Conservation (phyloP, 1,140 invertebrate species). For the Phenacoccus solenopsis region DNA sequence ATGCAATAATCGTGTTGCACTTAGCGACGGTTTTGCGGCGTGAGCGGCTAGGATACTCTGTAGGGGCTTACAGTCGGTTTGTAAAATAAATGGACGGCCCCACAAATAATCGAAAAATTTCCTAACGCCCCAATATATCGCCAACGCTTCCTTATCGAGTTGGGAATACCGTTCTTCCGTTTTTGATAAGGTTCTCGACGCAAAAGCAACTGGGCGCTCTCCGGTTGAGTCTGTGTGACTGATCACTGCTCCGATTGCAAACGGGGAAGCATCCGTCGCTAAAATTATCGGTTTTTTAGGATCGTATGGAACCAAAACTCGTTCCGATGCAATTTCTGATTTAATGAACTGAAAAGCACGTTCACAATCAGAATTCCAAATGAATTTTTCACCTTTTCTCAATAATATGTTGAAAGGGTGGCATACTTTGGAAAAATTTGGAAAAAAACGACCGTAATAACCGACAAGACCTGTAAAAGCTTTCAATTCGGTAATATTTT, state of each 20-base stretch:
- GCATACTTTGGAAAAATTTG: slow-evolving; percentile 20
- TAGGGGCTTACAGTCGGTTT: slow-evolving; percentile 20
- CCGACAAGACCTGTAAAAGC: slow-evolving; percentile 24
- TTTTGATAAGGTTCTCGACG: slow-evolving; percentile 30
- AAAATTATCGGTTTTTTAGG: slow-evolving; percentile 26
- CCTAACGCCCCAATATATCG: slow-evolving; percentile 32
- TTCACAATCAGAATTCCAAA: slow-evolving; percentile 22
- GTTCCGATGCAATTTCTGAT: slow-evolving; percentile 18
- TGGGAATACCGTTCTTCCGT: slow-evolving; percentile 32
- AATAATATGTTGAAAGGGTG: slow-evolving; percentile 22
- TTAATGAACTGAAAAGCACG: slow-evolving; percentile 24
- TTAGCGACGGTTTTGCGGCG: slow-evolving; percentile 27
- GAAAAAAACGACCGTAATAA: slow-evolving; percentile 24
- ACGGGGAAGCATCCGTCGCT: slow-evolving; percentile 30
- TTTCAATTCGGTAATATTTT: slow-evolving; percentile 27
- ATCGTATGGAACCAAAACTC: slow-evolving; percentile 30
- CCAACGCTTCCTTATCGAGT: slow-evolving; percentile 37
- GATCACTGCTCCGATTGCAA: slow-evolving; percentile 32
- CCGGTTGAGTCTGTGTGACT: slow-evolving; percentile 28
- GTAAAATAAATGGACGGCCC: slow-evolving; percentile 20
- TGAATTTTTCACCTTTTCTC: slow-evolving; percentile 21
- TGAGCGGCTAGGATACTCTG: slow-evolving; percentile 24
- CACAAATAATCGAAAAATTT: slow-evolving; percentile 32
- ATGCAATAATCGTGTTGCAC: background rate
- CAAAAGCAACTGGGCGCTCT: slow-evolving; percentile 32